Conservation (phyloP, 2,113 vertebrate genomes). For the Trochalopteron elliotii region DNA sequence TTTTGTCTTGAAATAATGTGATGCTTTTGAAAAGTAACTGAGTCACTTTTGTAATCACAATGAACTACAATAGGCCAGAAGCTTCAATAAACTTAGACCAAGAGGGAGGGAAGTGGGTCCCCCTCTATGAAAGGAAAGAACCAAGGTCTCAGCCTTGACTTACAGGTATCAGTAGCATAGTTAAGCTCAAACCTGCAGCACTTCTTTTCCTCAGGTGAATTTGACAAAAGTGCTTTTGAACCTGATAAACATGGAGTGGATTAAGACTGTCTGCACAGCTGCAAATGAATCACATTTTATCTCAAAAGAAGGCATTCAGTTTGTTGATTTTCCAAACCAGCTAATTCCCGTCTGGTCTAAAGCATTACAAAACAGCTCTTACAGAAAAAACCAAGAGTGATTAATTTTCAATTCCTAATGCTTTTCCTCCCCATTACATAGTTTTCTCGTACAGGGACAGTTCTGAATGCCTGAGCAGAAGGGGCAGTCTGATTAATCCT, state of each 20-base stretch:
- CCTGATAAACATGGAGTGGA: neutral
- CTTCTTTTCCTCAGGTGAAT: neutral
- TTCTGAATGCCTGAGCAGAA: slow-evolving; percentile 1
- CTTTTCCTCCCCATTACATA: neutral
- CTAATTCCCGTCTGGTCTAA: neutral
- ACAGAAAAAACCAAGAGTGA: neutral
- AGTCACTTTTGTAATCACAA: neutral
- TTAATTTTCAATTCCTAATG: neutral
- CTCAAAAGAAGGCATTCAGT: neutral
- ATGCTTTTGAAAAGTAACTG: neutral
- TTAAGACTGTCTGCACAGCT: neutral
- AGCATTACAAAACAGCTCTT: neutral
- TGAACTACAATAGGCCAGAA: neutral
- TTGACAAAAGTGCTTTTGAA: neutral
- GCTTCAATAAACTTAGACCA: neutral
- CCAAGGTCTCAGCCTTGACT: neutral
- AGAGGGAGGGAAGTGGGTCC: neutral
- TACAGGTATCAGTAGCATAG: neutral
- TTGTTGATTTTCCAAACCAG: neutral
- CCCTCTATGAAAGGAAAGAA: neutral
- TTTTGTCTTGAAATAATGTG: neutral
- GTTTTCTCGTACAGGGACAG: neutral
- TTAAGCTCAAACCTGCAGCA: neutral
- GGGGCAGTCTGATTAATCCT: neutral
- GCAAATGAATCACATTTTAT: neutral